Evolutionary conservation across 1,140 invertebrate species (phyloP), one percentile per base, ranked within the genome.

Genomic region (Spodoptera frugiperda): DNA sequence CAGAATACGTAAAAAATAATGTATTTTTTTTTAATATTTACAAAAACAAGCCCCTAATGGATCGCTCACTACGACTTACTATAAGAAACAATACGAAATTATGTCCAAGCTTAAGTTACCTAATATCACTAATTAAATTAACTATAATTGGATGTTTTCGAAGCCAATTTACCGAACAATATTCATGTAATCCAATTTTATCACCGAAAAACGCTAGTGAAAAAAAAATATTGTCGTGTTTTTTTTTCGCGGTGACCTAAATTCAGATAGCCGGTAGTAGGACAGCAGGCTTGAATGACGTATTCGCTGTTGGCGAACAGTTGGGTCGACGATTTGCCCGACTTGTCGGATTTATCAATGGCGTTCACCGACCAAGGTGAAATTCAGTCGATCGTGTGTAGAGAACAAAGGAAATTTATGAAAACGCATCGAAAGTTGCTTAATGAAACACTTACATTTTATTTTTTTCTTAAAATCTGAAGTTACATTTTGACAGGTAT

Each of bases 111-210:
- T 19, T 51, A 51, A 12, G 33, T 15, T 53, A 33, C 19, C 54
- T 54, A 67, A 17, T 30, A 14, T 30, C 3, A n/a, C 48, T 72
- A 57, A 72, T 72, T 61, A 17, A 49, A 73, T 73, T 73, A 72
- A 33, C 8, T 3, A 30, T 73, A 30, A 61, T 61, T 61, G 70
- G 70, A 73, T 70, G 12, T 61, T 57, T 48, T 46, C 15, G 51
- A 44, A 54, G 68, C 48, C 25, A 68, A 68, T 68, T 53, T 53
- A 51, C 8, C 30, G 65, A 14, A 68, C 21, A 53, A 53, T 33
- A 33, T 48, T 53, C 21, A 17, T 1, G 14, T 68, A 68, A 51
- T 25, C 44, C 63, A n/a, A 48, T 67, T 19, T 25, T 44, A 15
- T 63, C n/a, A 10, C 33, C 30, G n/a, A 46, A 44, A n/a, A 15